A percentile compares a stretch with the other conserved stretches of the same genome.
Conservation (phyloP, 2,888 invertebrate species). For the Buathra laborator region DNA sequence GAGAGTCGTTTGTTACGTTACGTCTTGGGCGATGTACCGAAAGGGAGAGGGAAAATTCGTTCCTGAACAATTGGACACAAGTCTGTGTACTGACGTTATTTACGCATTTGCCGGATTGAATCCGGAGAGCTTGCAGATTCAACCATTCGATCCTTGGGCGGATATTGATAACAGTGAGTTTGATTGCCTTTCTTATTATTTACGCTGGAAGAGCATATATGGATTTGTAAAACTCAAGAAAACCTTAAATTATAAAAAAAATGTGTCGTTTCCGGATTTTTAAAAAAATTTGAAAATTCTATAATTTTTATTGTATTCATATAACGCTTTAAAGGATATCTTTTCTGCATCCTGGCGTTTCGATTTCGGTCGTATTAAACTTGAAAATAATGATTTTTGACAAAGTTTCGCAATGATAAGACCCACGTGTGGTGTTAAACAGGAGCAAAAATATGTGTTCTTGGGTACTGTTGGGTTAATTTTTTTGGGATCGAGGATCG, state of each 20-base stretch:
- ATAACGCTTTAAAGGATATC: too few relatives aligned
- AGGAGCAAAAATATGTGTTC: background rate
- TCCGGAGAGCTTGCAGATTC: conserved; percentile 91
- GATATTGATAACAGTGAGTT: conserved; percentile 92
- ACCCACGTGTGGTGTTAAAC: too few relatives aligned
- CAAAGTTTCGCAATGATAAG: too few relatives aligned
- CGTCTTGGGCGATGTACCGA: conserved; percentile 95
- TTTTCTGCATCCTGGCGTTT: too few relatives aligned
- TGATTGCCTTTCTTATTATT: background rate
- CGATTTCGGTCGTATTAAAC: too few relatives aligned
- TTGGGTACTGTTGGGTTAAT: background rate
- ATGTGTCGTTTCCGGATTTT: too few relatives aligned
- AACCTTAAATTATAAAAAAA: too few relatives aligned
- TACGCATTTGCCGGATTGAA: conserved; percentile 96
- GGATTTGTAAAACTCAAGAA: too few relatives aligned
- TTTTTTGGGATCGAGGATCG: background rate
- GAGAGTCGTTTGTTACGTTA: conserved; percentile 93
- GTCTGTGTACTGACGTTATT: conserved; percentile 94
- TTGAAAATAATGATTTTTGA: too few relatives aligned
- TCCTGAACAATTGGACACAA: conserved; percentile 93
- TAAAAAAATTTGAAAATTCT: too few relatives aligned
- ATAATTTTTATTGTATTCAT: too few relatives aligned
- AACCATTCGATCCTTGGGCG: conserved; percentile 95
- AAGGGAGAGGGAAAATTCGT: conserved; percentile 94
- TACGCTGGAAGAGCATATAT: too few relatives aligned